Conservation (phyloP, 2,113 vertebrate genomes). For the Alligator sinensis region DNA sequence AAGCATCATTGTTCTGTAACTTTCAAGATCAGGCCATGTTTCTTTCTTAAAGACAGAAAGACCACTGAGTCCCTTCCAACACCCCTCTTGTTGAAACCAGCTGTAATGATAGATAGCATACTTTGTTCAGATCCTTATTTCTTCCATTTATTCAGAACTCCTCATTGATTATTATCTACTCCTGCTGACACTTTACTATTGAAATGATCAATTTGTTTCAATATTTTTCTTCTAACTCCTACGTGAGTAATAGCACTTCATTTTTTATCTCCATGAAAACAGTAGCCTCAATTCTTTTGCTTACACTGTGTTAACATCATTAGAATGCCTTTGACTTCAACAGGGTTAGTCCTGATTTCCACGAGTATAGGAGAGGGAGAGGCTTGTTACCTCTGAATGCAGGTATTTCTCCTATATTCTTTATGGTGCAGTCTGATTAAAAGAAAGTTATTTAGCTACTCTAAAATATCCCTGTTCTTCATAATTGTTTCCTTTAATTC, state of each 20-base stretch:
- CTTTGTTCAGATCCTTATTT: background rate
- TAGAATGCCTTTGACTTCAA: background rate
- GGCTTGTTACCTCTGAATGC: background rate
- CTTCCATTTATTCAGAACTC: background rate
- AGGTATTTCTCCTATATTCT: background rate
- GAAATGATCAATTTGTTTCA: background rate
- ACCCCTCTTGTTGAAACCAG: background rate
- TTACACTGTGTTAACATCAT: background rate
- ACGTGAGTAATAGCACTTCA: background rate
- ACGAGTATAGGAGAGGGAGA: background rate
- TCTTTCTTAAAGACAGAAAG: background rate
- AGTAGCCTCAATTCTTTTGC: background rate
- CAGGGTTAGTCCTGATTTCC: background rate
- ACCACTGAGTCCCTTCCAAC: background rate
- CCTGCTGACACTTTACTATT: background rate
- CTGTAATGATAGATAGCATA: background rate
- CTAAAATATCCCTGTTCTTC: background rate
- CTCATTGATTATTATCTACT: background rate
- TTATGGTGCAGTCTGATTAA: background rate
- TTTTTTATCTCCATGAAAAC: conserved; percentile 7
- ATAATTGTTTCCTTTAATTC: background rate
- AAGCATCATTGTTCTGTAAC: background rate
- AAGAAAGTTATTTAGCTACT: background rate
- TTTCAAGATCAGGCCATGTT: background rate
- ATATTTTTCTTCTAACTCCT: background rate